Evolutionary conservation across 2,888 invertebrate genomes (phyloP), one percentile per base, ranked within the genome.

Genomic region (Sminthurinus aureus): DNA sequence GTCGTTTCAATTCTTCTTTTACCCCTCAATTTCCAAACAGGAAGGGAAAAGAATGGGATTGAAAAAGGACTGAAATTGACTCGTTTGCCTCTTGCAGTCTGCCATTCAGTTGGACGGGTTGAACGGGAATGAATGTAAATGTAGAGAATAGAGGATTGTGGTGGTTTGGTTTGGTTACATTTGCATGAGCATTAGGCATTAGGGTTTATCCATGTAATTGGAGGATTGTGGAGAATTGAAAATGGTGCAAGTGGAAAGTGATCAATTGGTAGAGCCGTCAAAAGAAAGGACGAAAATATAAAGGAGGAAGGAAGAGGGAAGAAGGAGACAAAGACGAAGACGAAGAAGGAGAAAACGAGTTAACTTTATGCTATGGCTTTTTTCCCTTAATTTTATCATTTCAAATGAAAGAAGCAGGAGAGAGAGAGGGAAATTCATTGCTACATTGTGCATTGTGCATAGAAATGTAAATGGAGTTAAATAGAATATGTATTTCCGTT

Each of bases 181-280:
- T 64, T 15, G 64, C n/a, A 4, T 38, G 38, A 38, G 38, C 38
- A 38, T 4, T 38, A 38, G 6, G 38, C 38, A 38, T 38, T 38
- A 81, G 74, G 51, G 75, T 38, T 73, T 71, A 71, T 22, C 71
- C 24, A 26, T 71, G 6, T 38, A 13, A 24, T 50, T 50, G 50
- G n/a, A 69, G 73, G 71, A 51, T 38, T 38, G 38, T 38, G 38
- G 6, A 38, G 38, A 38, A 71, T 26, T 4, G 67, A 38, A 26
- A 22, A 38, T 15, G 24, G 26, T 15, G 80, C 58, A 52, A 73
- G 73, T 81, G 73, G 81, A 64, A 64, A 81, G 58, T 74, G 81
- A 81, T 74, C 81, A 74, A 64, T 74, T 58, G 26, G 24, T 38
- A 64, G 13, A 73, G 50, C 20, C 11, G 9, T 15, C 20, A 75